A percentile compares a stretch with the other conserved stretches of the same genome.
Evolutionary conservation across 2,113 vertebrate genomes (phyloP).

Genomic region (Ctenodactylus gundi): DNA sequence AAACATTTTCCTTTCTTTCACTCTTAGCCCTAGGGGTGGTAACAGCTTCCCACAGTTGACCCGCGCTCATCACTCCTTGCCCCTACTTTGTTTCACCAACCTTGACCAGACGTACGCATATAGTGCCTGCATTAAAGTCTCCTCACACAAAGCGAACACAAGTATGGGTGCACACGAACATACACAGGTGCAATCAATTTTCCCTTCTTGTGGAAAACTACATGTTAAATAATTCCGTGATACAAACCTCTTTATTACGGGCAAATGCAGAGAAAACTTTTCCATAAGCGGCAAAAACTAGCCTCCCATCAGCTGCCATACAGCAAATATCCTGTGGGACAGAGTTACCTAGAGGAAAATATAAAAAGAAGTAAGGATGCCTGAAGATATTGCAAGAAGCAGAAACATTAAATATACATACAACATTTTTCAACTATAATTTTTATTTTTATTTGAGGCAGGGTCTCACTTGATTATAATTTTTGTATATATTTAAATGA

Average conservation of each 20-base stretch:
- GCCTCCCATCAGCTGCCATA: constrained; percentile 93
- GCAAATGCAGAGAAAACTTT: constrained; percentile 91
- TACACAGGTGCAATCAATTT: neutral
- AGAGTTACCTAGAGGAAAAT: constrained; percentile 89
- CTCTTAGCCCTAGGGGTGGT: neutral
- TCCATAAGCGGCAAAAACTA: constrained; percentile 91
- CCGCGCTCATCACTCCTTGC: neutral
- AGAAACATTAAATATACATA: neutral
- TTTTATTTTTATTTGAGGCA: no score
- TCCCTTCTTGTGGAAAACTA: constrained; percentile 35
- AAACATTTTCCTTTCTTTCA: neutral
- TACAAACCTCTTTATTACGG: constrained; percentile 90
- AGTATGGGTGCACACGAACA: no score
- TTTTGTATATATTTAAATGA: neutral
- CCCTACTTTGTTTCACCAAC: neutral
- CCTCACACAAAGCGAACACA: neutral
- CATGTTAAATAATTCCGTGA: neutral
- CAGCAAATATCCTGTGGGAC: constrained; percentile 92
- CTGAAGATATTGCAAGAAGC: constrained; percentile 34
- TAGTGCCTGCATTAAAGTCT: neutral
- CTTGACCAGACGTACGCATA: neutral
- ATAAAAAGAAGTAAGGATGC: constrained; percentile 7
- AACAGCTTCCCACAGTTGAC: neutral
- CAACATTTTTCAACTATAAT: neutral
- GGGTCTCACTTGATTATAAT: no score